phyloP scores from a whole-genome alignment of 2,888 invertebrate species.

The Camptogramma bilineatum region DNA sequence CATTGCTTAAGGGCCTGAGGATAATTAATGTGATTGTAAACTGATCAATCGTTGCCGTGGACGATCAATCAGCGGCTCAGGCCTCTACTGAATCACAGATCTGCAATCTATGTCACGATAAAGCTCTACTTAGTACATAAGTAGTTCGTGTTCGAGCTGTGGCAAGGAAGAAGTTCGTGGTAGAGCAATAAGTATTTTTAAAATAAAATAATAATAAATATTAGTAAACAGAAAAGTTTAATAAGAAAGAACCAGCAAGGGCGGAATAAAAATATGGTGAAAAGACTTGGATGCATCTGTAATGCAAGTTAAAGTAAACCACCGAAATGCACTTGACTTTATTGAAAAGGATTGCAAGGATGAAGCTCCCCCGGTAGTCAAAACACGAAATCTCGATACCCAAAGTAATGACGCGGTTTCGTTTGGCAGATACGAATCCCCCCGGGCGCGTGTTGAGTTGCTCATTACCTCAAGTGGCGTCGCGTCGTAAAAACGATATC shows the following conservation, averaged over 20 bases:
- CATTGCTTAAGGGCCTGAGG: slow-evolving; percentile 14
- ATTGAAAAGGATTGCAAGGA: not conserved
- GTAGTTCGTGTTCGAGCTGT: not conserved
- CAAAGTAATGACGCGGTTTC: slow-evolving; percentile 42
- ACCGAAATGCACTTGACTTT: not conserved
- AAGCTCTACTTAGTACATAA: slow-evolving; percentile 7
- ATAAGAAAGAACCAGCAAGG: no score
- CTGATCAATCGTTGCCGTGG: slow-evolving; percentile 25
- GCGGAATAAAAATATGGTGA: no score
- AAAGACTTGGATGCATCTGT: no score
- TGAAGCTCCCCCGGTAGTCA: not conserved
- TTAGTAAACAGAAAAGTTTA: not conserved
- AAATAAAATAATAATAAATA: not conserved
- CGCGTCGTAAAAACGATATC: slow-evolving; percentile 59
- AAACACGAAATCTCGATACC: slow-evolving; percentile 18
- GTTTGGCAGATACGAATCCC: slow-evolving; percentile 40
- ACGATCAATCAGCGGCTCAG: slow-evolving; percentile 18
- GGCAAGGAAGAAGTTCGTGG: not conserved
- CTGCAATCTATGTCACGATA: slow-evolving; percentile 4
- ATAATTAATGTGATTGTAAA: slow-evolving; percentile 28
- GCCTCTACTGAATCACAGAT: slow-evolving; percentile 11
- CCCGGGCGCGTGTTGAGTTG: slow-evolving; percentile 49
- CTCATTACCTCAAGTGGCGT: slow-evolving; percentile 51
- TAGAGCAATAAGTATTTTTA: no score
- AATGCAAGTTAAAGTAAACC: not conserved